A percentile compares a stretch with the other conserved stretches of the same genome.
These are phyloP conservation scores for Eubucco bourcierii DNA, from an alignment of 2,113 vertebrate genomes.

Conservation along the genomic window DNA sequence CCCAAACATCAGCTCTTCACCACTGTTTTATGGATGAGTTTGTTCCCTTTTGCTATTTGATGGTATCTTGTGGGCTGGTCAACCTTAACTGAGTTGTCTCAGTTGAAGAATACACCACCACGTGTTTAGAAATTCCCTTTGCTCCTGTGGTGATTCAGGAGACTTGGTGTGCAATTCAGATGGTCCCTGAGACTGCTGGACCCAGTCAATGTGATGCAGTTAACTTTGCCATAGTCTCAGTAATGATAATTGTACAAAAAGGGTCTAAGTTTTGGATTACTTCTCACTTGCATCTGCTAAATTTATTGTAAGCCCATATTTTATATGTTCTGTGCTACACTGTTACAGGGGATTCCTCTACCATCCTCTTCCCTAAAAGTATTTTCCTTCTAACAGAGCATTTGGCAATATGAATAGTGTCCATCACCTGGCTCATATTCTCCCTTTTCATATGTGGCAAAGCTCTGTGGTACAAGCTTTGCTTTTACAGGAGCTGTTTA, in stretches of 20 bases:
- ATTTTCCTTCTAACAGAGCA: not conserved
- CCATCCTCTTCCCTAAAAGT: not conserved
- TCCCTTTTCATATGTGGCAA: not conserved
- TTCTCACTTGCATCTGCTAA: not conserved
- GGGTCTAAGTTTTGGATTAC: not conserved
- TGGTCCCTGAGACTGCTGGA: not conserved
- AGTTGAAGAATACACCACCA: not conserved
- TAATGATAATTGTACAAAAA: not conserved
- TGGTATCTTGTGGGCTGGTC: not conserved
- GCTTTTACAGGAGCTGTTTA: not conserved
- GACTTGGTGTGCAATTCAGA: not conserved
- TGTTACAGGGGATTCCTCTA: not conserved
- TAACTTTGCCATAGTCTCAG: not conserved
- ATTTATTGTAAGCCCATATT: not conserved
- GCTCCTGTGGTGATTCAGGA: not conserved
- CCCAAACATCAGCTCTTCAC: not conserved
- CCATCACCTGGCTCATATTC: not conserved
- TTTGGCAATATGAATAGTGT: not conserved
- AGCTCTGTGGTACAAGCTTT: not conserved
- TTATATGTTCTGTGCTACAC: not conserved
- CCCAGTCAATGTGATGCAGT: rapidly evolving
- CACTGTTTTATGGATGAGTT: not conserved
- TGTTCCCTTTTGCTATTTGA: not conserved
- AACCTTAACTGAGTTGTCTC: not conserved
- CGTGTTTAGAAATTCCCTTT: not conserved